A percentile compares a stretch with the other conserved stretches of the same genome.
These are phyloP conservation scores for Cheilosia pagana DNA, from an alignment of 2,888 invertebrate species.

Conservation along the genomic window DNA sequence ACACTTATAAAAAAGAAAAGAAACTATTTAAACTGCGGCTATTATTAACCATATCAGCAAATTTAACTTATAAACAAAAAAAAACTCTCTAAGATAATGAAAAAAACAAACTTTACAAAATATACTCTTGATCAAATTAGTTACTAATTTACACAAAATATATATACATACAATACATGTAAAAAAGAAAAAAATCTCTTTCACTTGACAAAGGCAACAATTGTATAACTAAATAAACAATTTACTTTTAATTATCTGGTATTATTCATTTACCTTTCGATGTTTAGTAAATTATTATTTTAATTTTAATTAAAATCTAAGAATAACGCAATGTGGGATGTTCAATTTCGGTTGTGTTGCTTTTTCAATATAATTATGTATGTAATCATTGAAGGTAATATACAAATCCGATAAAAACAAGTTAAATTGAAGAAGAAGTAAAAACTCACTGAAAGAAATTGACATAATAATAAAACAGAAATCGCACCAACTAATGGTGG, in stretches of 20 bases:
- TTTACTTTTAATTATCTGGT: slow-evolving; percentile 30
- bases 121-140: slow-evolving; percentile 74
- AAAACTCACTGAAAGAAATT: slow-evolving; percentile 39
- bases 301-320: slow-evolving; percentile 22
- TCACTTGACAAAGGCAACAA: slow-evolving; percentile 57
- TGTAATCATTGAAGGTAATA: slow-evolving; percentile 25
- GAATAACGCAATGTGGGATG: slow-evolving; percentile 68
- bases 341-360: slow-evolving; percentile 31
- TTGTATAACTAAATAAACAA: slow-evolving; percentile 43
- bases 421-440: slow-evolving; percentile 29
- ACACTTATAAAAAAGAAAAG: slow-evolving; percentile 68
- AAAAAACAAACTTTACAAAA: slow-evolving; percentile 76
- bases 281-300: slow-evolving; percentile 34
- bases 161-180: slow-evolving; percentile 67
- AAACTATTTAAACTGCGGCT: slow-evolving; percentile 77
- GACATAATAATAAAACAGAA: slow-evolving; percentile 23
- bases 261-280: slow-evolving; percentile 6
- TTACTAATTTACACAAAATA: slow-evolving; percentile 74
- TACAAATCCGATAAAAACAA: slow-evolving; percentile 38
- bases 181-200: slow-evolving; percentile 53
- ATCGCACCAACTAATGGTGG: slow-evolving; percentile 41
- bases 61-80: slow-evolving; percentile 68
- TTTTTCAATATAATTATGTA: slow-evolving; percentile 3
- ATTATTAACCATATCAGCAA: slow-evolving; percentile 79
- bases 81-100: slow-evolving; percentile 66